phyloP scores from a whole-genome alignment of 2,888 invertebrate genomes.

The Ectemnius continuus region DNA sequence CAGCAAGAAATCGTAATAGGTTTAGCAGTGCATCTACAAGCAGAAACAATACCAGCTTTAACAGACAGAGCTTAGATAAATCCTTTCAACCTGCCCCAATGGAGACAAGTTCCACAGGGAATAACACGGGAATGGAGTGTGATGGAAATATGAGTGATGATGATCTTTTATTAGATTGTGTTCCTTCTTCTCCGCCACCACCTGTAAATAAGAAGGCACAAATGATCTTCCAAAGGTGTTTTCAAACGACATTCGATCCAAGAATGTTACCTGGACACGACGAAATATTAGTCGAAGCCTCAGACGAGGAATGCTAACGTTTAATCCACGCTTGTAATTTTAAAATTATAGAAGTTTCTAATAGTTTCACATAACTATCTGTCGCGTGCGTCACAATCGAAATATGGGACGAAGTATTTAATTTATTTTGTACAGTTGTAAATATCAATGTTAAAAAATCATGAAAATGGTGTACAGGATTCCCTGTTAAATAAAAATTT shows the following conservation, averaged over 20 bases:
- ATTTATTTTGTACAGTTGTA: no score
- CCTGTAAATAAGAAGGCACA: constrained; percentile 80
- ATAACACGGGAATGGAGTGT: constrained; percentile 41
- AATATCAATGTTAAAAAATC: no score
- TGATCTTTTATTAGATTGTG: constrained; percentile 76
- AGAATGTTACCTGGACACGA: constrained; percentile 80
- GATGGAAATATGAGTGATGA: background rate
- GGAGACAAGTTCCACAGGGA: constrained; percentile 13
- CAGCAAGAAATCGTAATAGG: background rate
- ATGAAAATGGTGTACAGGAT: no score
- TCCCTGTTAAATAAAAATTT: no score
- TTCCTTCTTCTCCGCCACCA: constrained; percentile 82
- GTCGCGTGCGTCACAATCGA: no score
- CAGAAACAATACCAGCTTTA: background rate
- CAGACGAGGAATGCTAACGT: constrained; percentile 79
- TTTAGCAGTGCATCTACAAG: background rate
- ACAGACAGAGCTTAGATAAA: background rate
- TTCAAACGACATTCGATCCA: constrained; percentile 85
- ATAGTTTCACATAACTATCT: background rate
- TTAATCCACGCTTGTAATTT: constrained; percentile 20
- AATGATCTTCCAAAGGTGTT: constrained; percentile 86
- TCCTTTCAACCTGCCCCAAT: background rate
- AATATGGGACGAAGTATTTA: no score
- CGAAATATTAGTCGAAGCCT: constrained; percentile 84
- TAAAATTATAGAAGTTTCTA: background rate